Evolutionary conservation across 2,888 invertebrate genomes (phyloP), one percentile per base, ranked within the genome.

Genomic region (Formica aserva): DNA sequence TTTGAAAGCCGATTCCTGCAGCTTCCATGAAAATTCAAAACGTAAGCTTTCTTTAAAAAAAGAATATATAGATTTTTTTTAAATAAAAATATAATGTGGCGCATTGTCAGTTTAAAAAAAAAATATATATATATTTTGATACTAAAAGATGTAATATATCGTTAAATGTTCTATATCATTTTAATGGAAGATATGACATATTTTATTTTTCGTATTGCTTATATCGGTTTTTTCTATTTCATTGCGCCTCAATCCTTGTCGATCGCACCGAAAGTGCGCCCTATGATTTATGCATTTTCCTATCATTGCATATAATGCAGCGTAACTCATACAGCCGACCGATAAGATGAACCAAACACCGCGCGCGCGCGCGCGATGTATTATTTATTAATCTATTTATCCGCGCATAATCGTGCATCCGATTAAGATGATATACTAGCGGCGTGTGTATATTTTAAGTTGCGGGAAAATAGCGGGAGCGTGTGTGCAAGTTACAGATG

Each of bases 381-480:
- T 41, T 55, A 77, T 77, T 69, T 57, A 77, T 77, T 77, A 77
- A 69, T 69, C 38, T 67, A 67, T 77, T 77, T 77, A 77, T 77
- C 55, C 55, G 69, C n/a, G 66, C 55, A 77, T 77, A 77, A 77
- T 77, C 77, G 57, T 15, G 22, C 22, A 38, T 57, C 69, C 55
- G 71, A 35, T 55, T 77, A 77, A 77, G 77, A 67, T 77, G 77
- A 77, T 77, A 67, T 77, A 77, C 55, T 57, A 77, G 55, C 77
- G 77, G n/a, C n/a, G 9, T 29, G 77, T 77, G 18, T 18, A 18
- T 52, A 77, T 69, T 69, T 77, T 57, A 69, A 77, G 29, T 77
- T 29, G n/a, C 69, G n/a, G 4, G 38, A 29, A 69, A 69, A 77
- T 77, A 69, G 41, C 55, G 6, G 9, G 5, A n/a, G 15, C 62